Base-by-base conservation (phyloP, 1,140 invertebrate species). In the Bombus picipes region DNA sequence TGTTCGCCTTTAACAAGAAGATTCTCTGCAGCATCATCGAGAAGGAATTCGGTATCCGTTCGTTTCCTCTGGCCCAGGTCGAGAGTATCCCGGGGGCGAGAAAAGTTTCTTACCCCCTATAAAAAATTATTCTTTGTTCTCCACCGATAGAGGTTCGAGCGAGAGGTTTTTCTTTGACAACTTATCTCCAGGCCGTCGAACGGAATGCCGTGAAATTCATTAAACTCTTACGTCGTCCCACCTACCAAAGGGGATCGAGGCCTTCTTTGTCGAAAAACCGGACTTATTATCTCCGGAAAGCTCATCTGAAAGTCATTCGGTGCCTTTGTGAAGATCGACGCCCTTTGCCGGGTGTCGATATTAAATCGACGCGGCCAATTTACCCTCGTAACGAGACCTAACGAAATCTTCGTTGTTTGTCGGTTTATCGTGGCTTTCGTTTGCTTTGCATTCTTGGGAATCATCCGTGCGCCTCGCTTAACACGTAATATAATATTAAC, bases 121-220 rank as follows among this genome's bases (percentile, higher is more conserved):
- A 72, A 79, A 84, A 79, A 84, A 79, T 71, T 57, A 84, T 79
- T 84, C 82, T 53, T 70, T 70, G 70, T 65, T 32, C 81, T 1
- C 10, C 59, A 0, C 28, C 41, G 41, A n/a, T 32, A 6, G 39
- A 43, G 28, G 15, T 22, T 32, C 34, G 28, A 5, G 3, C 59
- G 28, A 62, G 43, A 25, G 66, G 15, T 77, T 66, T 71, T 34
- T 43, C 76, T 71, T 47, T 18, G 37, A 12, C 37, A 62, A 83
- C 28, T 77, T 53, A 83, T 83, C 71, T 72, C 41, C 39, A 32
- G 28, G 59, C 18, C 32, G 57, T 32, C 34, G 57, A 57, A 70
- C 43, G 70, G 70, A 88, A 70, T 43, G 47, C 41, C 78, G 39
- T 28, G 62, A 88, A 89, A 89, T 89, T 89, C 78, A 89, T 88